These are phyloP conservation scores for Drosophila carrolli DNA, from an alignment of 1,140 invertebrate species.

Conservation along the genomic window DNA sequence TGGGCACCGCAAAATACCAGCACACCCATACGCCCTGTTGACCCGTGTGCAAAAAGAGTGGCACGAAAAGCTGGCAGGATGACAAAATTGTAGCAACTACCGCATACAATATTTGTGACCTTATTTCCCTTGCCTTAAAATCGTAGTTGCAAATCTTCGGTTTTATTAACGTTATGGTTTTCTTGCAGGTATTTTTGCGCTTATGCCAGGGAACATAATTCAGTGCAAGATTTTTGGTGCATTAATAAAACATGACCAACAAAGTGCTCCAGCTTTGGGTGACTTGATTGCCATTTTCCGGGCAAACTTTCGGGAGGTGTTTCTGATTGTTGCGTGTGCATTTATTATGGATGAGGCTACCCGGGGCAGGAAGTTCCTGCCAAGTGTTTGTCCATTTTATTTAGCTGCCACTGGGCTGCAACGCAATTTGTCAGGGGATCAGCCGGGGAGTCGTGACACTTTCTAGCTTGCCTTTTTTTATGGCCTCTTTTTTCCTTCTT, in stretches of 20 bases:
- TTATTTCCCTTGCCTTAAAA: slow-evolving; percentile 8
- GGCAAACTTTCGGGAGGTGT: slow-evolving; percentile 15
- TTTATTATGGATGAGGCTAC: slow-evolving; percentile 35
- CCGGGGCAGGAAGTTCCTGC: neutral
- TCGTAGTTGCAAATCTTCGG: slow-evolving; percentile 18
- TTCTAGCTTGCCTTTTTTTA: slow-evolving; percentile 26
- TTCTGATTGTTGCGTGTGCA: slow-evolving; percentile 42
- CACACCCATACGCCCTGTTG: slow-evolving; percentile 34
- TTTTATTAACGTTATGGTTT: slow-evolving; percentile 20
- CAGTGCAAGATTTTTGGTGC: slow-evolving; percentile 28
- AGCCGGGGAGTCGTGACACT: slow-evolving; percentile 11
- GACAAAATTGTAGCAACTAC: slow-evolving; percentile 46
- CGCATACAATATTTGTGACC: slow-evolving; percentile 17
- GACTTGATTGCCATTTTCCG: slow-evolving; percentile 24
- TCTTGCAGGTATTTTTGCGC: neutral
- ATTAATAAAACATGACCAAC: slow-evolving; percentile 68
- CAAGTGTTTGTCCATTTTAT: slow-evolving; percentile 21
- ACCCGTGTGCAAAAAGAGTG: slow-evolving; percentile 24
- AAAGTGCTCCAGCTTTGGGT: slow-evolving; percentile 24
- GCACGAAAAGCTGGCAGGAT: slow-evolving; percentile 50
- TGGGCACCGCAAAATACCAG: slow-evolving; percentile 47
- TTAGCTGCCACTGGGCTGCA: slow-evolving; percentile 8
- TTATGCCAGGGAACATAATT: slow-evolving; percentile 51
- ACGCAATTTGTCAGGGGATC: slow-evolving; percentile 20
- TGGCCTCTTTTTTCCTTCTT: slow-evolving; percentile 1